These are phyloP conservation scores for Austrofundulus limnaeus DNA, from an alignment of 2,113 vertebrate genomes.

Conservation along the genomic window DNA sequence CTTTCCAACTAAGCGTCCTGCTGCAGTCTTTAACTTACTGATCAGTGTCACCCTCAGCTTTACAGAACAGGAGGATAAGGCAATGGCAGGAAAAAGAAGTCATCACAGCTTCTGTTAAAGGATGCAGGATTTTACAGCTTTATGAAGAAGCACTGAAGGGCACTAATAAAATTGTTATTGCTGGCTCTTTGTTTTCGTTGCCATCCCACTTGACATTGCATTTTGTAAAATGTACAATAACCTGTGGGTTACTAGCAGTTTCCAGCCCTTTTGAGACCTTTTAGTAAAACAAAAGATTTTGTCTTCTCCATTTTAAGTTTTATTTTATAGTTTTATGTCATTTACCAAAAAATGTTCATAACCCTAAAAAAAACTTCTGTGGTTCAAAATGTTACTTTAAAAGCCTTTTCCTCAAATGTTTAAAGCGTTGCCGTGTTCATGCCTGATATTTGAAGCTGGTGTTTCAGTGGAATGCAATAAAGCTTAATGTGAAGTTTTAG, in stretches of 20 bases:
- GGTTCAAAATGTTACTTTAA: too few species aligned
- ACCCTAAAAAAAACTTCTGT: too few species aligned
- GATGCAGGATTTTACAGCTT: conserved; percentile 58
- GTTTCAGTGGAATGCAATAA: too few species aligned
- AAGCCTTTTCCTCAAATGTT: too few species aligned
- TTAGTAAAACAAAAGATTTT: too few species aligned
- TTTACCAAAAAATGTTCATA: neutral
- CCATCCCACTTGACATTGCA: conserved; percentile 47
- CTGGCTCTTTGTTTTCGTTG: conserved; percentile 36
- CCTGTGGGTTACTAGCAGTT: conserved; percentile 10
- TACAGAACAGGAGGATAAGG: conserved; percentile 25
- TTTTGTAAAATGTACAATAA: conserved; percentile 54
- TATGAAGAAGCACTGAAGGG: conserved; percentile 53
- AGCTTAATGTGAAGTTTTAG: too few species aligned
- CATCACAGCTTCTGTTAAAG: conserved; percentile 38
- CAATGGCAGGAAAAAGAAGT: conserved; percentile 18
- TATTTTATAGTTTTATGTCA: neutral
- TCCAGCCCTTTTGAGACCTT: conserved; percentile 21
- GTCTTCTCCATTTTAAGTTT: neutral
- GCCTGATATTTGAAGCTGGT: too few species aligned
- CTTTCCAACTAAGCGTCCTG: conserved; percentile 49
- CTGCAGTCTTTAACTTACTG: conserved; percentile 43
- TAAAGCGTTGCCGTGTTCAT: too few species aligned
- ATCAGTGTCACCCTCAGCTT: conserved; percentile 45
- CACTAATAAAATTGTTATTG: conserved; percentile 61